Conservation (phyloP, 2,113 vertebrate genomes). For the Lepisosteus osseus region DNA sequence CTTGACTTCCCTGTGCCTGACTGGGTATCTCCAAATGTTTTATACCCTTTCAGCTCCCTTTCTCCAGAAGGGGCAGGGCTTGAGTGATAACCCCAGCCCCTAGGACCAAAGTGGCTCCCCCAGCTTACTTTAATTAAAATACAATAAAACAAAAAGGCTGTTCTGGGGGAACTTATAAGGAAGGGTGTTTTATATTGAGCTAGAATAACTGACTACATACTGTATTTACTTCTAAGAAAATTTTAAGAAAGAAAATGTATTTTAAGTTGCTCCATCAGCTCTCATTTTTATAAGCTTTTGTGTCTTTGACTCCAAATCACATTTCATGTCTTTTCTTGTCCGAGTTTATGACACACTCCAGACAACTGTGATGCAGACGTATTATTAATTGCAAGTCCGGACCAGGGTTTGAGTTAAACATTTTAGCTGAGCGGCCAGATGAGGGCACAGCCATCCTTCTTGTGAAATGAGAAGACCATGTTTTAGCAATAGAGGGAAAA, state of each 20-base stretch:
- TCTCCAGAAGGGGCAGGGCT: constrained; percentile 45
- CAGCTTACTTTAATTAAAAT: background rate
- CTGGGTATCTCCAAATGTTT: constrained; percentile 45
- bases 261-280: too few species aligned
- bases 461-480: constrained; percentile 12
- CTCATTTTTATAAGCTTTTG: too few species aligned
- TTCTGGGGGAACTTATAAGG: too few species aligned
- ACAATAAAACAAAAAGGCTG: background rate
- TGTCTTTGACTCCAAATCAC: background rate
- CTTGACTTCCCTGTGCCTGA: constrained; percentile 48
- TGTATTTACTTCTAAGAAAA: too few species aligned
- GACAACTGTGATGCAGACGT: constrained; percentile 8
- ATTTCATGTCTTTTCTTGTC: background rate
- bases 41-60: constrained; percentile 47
- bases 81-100: constrained; percentile 32
- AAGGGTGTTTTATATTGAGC: too few species aligned
- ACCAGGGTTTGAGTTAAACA: constrained; percentile 21
- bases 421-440: constrained; percentile 34
- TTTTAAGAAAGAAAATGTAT: too few species aligned
- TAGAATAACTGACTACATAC: too few species aligned
- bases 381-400: background rate
- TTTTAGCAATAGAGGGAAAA: background rate
- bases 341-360: background rate
- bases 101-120: constrained; percentile 4
- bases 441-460: constrained; percentile 45